Percentiles rank a stretch among this genome's conserved stretches.
These are phyloP conservation scores for Galeopterus variegatus DNA, from an alignment of 2,113 vertebrate species.

Conservation along the genomic window DNA sequence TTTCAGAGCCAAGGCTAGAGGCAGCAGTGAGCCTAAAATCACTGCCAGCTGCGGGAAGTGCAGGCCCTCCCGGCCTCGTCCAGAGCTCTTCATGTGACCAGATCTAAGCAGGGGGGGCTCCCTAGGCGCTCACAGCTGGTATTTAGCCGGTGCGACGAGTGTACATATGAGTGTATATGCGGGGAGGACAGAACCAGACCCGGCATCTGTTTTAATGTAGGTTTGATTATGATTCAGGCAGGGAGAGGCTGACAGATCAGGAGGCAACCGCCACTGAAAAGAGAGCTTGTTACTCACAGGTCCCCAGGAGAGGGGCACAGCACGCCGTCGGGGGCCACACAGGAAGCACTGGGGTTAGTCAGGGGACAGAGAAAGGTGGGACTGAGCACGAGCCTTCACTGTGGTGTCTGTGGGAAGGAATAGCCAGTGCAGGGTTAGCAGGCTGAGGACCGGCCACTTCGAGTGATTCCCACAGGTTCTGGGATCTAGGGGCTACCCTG, in stretches of 20 bases:
- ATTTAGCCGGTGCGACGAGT: too few relatives aligned
- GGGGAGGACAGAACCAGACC: not conserved
- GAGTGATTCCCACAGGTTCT: not conserved
- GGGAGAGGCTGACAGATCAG: not conserved
- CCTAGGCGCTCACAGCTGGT: accelerated
- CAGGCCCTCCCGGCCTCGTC: not conserved
- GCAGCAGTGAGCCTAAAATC: conserved; percentile 78
- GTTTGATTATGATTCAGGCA: not conserved
- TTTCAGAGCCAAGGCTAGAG: conserved; percentile 85
- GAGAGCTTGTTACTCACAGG: not conserved
- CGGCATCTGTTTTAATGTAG: accelerated
- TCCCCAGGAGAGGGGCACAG: not conserved
- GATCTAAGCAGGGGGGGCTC: accelerated
- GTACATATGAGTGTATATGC: too few relatives aligned
- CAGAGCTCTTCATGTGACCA: not conserved
- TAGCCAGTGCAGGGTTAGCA: accelerated
- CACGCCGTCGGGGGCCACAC: accelerated
- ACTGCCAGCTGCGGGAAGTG: conserved; percentile 30
- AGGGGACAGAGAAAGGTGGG: too few relatives aligned
- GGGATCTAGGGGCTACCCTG: not conserved
- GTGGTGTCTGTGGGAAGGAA: not conserved
- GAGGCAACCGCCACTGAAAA: not conserved
- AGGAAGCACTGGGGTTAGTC: accelerated
- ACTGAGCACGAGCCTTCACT: accelerated
- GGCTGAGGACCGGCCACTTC: not conserved